Evolutionary conservation across 2,888 invertebrate species (phyloP), one percentile per base, ranked within the genome.

Genomic region (Caenorhabditis sulstoni): DNA sequence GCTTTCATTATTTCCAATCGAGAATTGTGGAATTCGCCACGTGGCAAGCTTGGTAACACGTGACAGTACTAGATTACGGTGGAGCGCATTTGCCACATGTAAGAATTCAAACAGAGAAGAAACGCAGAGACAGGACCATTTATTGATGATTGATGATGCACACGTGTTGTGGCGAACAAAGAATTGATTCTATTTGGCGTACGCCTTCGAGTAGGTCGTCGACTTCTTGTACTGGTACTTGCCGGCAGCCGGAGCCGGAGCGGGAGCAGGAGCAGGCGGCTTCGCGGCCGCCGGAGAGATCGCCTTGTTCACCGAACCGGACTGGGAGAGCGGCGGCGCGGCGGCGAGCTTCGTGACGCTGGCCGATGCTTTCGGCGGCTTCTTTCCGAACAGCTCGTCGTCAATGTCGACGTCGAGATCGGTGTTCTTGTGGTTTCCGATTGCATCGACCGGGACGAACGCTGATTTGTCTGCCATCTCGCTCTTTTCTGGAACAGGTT

Each of bases 381-480:
- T 80, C 61, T 80, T 80, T 8, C 81, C 81, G 53, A 81, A 81
- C 11, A 81, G 52, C 55, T 81, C 81, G 52, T 74, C 81, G 61
- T 78, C 81, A 39, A 81, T 81, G 52, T 81, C 75, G 55, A 79
- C 75, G 53, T 81, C 81, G 14, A 79, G 65, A 50, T 80, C 80
- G 47, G 70, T 80, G 68, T 67, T 70, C 61, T 71, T 74, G 59
- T 74, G 74, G 41, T 74, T 79, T 47, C 77, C 78, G 58, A 78
- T 78, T 16, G 78, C 81, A 57, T 81, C 81, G 58, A 81, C 81
- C 29, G 81, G 81, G 50, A 81, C 78, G 45, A 81, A 81, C 22
- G 81, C 81, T 49, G 78, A 78, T 70, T 81, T 81, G 67, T 81
- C 81, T 41, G 81, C 81, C 81, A 78, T 81, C 52, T 58, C 37